Evolutionary conservation across 1,140 invertebrate species (phyloP), one percentile per base, ranked within the genome.

Genomic region (Halictus rubicundus): DNA sequence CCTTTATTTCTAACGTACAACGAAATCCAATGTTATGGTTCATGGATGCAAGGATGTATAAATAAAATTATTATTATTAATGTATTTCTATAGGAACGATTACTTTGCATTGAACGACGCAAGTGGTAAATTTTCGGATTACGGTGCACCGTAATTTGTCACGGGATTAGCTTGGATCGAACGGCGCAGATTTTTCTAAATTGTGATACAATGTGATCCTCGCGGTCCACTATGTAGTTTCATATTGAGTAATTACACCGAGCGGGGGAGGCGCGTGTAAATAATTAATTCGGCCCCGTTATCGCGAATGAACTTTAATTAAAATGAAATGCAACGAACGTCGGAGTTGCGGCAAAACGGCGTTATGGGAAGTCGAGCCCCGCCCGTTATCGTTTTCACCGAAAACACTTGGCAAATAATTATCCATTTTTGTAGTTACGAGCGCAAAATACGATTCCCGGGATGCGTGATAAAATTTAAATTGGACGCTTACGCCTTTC

Each of bases 271-370:
- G 49, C 27, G 27, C 25, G 54, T 14, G 74, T 49, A 77, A 70
- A 77, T 77, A 77, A 77, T 77, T 77, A 77, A 70, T 69, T 77
- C 42, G 21, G 66, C 23, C 57, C 54, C 65, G 54, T 77, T n/a
- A 57, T 61, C 68, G 66, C 69, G 66, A 77, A 77, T 61, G 66
- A 70, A 69, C 74, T 59, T 77, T 77, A 68, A 77, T 77, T 77
- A 77, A 69, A 70, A 46, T 42, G 42, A 25, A 8, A 27, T 6
- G 25, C 66, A 32, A 68, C 66, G 23, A 39, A 16, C 42, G n/a
- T 54, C 49, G 14, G 23, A 52, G 6, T n/a, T 19, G n/a, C 5
- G 25, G 21, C 49, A 19, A 27, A 52, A n/a, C 46, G n/a, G 76
- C 37, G 16, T 52, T 63, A 42, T 39, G 59, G 32, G 14, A 72